phyloP scores from a whole-genome alignment of 2,113 vertebrate species.

The Diadophis punctatus region DNA sequence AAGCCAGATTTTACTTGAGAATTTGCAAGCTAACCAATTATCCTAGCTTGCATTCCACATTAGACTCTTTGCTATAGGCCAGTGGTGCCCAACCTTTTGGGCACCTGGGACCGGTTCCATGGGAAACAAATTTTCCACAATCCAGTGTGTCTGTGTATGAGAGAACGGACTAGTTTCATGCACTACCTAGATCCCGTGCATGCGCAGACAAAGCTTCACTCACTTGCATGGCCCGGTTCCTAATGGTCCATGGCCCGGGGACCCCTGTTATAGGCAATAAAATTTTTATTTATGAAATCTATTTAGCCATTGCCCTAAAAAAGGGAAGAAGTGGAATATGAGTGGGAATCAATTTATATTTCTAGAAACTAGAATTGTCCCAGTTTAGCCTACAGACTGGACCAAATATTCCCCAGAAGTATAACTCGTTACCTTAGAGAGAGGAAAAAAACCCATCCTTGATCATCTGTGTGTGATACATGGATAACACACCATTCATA shows the following conservation, averaged over 20 bases:
- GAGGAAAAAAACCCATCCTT: background rate
- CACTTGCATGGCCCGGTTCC: background rate
- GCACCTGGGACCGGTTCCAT: background rate
- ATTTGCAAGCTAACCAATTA: background rate
- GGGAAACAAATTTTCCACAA: background rate
- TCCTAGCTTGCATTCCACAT: background rate
- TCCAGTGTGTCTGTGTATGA: too few species aligned
- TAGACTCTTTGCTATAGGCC: too few species aligned
- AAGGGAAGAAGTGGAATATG: background rate
- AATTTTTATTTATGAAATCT: background rate
- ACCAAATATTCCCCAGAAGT: background rate
- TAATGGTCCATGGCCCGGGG: background rate
- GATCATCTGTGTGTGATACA: background rate
- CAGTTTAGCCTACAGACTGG: background rate
- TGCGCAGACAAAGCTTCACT: too few species aligned
- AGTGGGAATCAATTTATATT: background rate
- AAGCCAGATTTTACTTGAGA: background rate
- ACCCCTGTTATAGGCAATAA: background rate
- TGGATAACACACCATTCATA: background rate
- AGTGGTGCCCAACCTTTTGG: background rate
- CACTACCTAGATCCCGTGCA: background rate
- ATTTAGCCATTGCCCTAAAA: too few species aligned
- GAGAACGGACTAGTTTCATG: too few species aligned
- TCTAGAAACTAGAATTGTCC: background rate
- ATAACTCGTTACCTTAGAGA: background rate